These are phyloP conservation scores for Spialia ferax DNA, from an alignment of 2,888 invertebrate species.

Conservation along the genomic window DNA sequence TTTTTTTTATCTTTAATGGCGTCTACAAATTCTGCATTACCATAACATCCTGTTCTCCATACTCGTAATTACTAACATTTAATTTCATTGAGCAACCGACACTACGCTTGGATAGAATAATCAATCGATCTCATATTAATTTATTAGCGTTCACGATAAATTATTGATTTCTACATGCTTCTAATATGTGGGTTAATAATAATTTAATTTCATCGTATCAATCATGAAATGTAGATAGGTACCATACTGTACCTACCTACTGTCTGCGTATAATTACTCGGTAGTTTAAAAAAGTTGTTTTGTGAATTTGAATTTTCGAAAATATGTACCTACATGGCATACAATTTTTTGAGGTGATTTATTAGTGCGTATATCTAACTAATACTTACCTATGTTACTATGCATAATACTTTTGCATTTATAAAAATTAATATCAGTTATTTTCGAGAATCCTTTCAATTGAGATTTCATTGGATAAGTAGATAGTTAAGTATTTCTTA, in stretches of 20 bases:
- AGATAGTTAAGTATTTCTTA: no score
- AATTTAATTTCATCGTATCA: slow-evolving; percentile 33
- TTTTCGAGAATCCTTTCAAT: no score
- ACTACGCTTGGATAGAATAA: slow-evolving; percentile 4
- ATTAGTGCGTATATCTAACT: no score
- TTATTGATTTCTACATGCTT: slow-evolving; percentile 35
- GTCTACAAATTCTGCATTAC: slow-evolving; percentile 21
- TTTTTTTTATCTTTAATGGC: not conserved
- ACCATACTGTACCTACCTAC: no score
- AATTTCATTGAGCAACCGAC: slow-evolving; percentile 33
- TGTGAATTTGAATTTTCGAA: no score
- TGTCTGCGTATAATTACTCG: no score
- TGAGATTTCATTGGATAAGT: no score
- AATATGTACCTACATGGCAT: no score
- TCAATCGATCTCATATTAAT: slow-evolving; percentile 34
- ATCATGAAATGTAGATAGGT: slow-evolving; percentile 17
- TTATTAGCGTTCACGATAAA: slow-evolving; percentile 33
- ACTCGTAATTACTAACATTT: slow-evolving; percentile 12
- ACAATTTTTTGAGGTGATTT: no score
- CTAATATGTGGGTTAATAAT: slow-evolving; percentile 32
- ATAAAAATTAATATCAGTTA: not conserved
- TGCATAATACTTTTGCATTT: no score
- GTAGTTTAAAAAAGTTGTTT: no score
- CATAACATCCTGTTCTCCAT: slow-evolving; percentile 41
- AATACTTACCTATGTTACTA: no score